These are phyloP conservation scores for Archivesica marissinica DNA, from an alignment of 1,140 invertebrate species.

Conservation along the genomic window DNA sequence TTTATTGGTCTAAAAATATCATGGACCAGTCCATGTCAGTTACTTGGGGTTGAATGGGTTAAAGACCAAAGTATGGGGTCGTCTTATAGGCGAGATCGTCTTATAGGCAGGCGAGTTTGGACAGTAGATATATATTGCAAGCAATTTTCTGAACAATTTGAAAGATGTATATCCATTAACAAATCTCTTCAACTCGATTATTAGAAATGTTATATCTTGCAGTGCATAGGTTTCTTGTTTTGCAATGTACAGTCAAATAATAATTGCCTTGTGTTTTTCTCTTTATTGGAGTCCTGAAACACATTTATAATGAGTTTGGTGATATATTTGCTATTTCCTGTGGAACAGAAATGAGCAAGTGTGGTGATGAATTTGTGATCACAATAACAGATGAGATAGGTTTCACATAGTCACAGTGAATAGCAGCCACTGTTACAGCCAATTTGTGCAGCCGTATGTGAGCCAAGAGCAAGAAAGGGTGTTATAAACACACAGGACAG, in stretches of 20 bases:
- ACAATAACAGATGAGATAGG: neutral
- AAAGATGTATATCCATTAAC: neutral
- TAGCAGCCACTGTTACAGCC: neutral
- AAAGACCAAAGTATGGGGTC: too few species aligned
- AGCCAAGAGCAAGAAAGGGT: neutral
- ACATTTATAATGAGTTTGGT: constrained; percentile 14
- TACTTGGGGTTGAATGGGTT: too few species aligned
- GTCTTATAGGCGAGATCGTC: too few species aligned
- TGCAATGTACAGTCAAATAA: constrained; percentile 4
- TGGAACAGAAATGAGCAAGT: neutral
- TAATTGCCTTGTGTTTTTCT: neutral
- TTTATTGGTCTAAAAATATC: too few species aligned
- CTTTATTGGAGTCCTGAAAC: neutral
- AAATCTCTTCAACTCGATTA: neutral
- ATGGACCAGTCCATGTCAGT: too few species aligned
- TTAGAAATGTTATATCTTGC: neutral
- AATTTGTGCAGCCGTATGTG: neutral
- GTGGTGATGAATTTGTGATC: neutral
- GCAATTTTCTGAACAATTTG: constrained; percentile 19
- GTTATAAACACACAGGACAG: neutral
- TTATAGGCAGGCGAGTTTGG: too few species aligned
- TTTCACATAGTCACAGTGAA: constrained; percentile 15
- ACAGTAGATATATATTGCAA: too few species aligned
- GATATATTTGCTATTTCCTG: neutral
- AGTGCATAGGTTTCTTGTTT: neutral